These are phyloP conservation scores for Thera obeliscata DNA, from an alignment of 2,888 invertebrate genomes.

Conservation along the genomic window DNA sequence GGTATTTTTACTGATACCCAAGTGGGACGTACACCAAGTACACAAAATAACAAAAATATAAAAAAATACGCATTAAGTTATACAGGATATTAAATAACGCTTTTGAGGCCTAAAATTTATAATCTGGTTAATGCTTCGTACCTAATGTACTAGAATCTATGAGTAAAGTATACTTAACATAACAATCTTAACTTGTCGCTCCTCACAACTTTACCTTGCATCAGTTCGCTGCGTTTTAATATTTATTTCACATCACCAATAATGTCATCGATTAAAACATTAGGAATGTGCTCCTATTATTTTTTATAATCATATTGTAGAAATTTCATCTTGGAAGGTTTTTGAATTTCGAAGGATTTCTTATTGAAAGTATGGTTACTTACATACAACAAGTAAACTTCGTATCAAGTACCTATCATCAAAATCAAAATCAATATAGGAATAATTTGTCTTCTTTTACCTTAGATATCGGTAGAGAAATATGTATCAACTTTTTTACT, in stretches of 20 bases:
- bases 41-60: conserved; percentile 67
- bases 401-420: no score
- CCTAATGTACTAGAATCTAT: background rate
- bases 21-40: conserved; percentile 45
- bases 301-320: conserved; percentile 6
- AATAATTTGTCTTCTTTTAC: no score
- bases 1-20: conserved; percentile 62
- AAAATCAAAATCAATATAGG: no score
- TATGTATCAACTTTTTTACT: no score
- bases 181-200: background rate
- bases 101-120: conserved; percentile 11
- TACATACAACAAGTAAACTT: no score
- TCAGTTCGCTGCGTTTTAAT: background rate
- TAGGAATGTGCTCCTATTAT: conserved; percentile 19
- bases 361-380: no score
- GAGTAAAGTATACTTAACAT: background rate
- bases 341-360: no score
- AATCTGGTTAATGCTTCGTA: conserved; percentile 2
- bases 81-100: conserved; percentile 11
- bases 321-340: background rate
- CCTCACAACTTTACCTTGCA: background rate
- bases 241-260: conserved; percentile 6
- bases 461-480: no score
- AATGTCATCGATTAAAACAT: background rate
- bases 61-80: conserved; percentile 43